Conservation (phyloP, 2,113 vertebrate genomes). For the Erythrocercus mccallii region DNA sequence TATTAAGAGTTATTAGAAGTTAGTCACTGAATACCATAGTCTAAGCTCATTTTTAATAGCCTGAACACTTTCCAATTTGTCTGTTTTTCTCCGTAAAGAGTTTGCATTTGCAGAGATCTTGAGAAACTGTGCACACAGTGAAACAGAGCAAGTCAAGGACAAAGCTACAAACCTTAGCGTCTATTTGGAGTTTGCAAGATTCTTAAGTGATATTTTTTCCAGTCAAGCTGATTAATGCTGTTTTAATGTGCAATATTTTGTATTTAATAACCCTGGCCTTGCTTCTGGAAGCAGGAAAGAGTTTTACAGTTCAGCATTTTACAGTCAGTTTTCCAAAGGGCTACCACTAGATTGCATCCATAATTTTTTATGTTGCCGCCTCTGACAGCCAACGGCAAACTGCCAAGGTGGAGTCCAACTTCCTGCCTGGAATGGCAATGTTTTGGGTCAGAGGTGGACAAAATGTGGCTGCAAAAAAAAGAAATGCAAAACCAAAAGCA, state of each 20-base stretch:
- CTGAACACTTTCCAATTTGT: background rate
- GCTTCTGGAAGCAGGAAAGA: conserved; percentile 22
- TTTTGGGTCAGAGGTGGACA: background rate
- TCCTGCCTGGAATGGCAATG: background rate
- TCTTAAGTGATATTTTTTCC: background rate
- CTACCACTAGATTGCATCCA: conserved; percentile 5
- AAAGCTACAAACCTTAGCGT: background rate
- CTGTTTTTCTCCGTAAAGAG: background rate
- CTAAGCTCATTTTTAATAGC: background rate
- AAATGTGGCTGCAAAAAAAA: background rate
- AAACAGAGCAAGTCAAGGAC: conserved; percentile 37
- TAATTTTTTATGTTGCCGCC: conserved; percentile 39
- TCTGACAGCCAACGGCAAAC: conserved; percentile 2
- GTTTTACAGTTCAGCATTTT: conserved; percentile 40
- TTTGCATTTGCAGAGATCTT: background rate
- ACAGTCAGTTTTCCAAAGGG: conserved; percentile 1
- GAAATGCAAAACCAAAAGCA: background rate
- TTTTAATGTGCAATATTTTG: conserved; percentile 35
- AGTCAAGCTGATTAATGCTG: conserved; percentile 38
- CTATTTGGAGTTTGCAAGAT: conserved; percentile 1
- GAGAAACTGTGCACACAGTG: background rate
- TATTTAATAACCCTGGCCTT: conserved; percentile 17
- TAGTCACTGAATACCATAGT: rapidly evolving
- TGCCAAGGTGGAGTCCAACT: background rate
- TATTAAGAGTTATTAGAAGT: background rate